phyloP scores from a whole-genome alignment of 2,113 vertebrate genomes.

The Eptesicus fuscus region DNA sequence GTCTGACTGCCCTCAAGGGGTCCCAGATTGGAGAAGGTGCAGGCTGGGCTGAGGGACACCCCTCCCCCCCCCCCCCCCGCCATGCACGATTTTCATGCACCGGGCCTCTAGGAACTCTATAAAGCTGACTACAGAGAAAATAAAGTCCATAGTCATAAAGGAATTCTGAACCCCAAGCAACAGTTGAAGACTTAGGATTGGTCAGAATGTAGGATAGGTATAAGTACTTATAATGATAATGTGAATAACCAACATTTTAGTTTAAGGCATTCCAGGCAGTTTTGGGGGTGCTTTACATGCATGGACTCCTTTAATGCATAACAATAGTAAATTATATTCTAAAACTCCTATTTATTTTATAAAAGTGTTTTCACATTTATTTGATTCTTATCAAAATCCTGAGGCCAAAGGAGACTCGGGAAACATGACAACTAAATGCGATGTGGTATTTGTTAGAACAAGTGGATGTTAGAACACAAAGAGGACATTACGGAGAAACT shows the following conservation, averaged over 20 bases:
- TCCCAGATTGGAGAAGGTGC: no score
- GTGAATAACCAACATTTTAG: background rate
- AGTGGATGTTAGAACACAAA: background rate
- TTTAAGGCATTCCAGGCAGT: background rate
- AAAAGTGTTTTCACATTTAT: background rate
- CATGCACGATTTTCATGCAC: no score
- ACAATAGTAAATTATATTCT: background rate
- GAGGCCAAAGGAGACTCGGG: background rate
- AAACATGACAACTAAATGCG: background rate
- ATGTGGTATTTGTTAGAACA: background rate
- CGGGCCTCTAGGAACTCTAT: background rate
- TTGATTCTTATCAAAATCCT: background rate
- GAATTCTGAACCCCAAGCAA: background rate
- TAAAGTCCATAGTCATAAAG: background rate
- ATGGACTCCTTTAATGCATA: background rate
- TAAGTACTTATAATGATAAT: background rate
- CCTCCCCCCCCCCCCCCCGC: no score
- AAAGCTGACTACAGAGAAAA: background rate
- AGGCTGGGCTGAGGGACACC: no score
- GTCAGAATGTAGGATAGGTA: background rate
- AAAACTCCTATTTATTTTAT: background rate
- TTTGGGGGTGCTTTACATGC: background rate
- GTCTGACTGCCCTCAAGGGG: no score
- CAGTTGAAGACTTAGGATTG: background rate
- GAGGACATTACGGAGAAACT: background rate